Base-by-base conservation (phyloP, 2,797 vertebrate genomes). In the Enteromius unitaeniatus region DNA sequence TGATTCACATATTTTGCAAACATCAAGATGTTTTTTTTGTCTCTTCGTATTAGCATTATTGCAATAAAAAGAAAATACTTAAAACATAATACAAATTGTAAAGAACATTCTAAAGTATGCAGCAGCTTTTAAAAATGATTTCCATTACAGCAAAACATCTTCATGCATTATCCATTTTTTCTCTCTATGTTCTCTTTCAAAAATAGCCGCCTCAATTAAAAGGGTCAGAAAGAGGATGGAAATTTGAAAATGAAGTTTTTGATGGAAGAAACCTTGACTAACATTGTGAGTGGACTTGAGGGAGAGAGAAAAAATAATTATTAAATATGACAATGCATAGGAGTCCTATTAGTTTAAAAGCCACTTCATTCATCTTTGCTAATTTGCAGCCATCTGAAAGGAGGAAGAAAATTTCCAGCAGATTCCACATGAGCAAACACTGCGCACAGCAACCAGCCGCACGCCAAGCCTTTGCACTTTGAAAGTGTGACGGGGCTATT, bases 391-490 rank as follows among this genome's bases (percentile, higher is more conserved):
- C 34, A 31, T 70, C 51, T 58, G 19, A 58, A 14, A 80, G 49
- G 2, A 8, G 10, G 23, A 45, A 80, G 34, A 26, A 80, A 0
- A 58, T 73, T 82, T 81, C 42, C 79, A 74, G 45, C 34, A 65
- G 58, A 82, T 75, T 60, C 28, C 42, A 73, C 26, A 73, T 47
- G 53, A 73, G 17, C 68, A 74, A 73, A 42, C 42, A 64, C 17
- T 23, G 21, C n/a, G 34, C 51, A 45, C 15, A 28, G 62, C 47
- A 67, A 49, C 40, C 51, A 73, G 79, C 7, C 11, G 1, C 28
- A 82, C 49, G 31, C 49, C 28, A 76, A 69, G 74, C 28, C 85
- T 55, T 53, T 62, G 77, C 68, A 58, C 85, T 84, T 58, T 82
- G 21, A 19, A 83, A 73, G 70, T 80, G 77, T 82, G 80, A 81